Evolutionary conservation across 1,140 invertebrate genomes (phyloP), one percentile per base, ranked within the genome.

Genomic region (Oreohelix idahoensis): DNA sequence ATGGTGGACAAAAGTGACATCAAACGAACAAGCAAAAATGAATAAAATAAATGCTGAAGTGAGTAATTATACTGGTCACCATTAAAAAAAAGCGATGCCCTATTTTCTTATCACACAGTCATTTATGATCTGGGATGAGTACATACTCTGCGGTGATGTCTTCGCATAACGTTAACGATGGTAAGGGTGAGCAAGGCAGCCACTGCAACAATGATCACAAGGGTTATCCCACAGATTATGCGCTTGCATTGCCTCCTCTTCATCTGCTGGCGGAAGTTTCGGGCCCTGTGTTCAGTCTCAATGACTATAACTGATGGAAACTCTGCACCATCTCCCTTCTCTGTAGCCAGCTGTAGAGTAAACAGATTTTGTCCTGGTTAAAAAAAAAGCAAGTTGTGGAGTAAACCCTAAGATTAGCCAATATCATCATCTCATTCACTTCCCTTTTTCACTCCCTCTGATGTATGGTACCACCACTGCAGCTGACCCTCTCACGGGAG

Each of bases 191-290:
- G 15, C 35, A 74, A n/a, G 10, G 71, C 71, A 42, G 71, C 71
- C n/a, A 74, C 38, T n/a, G 71, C 71, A n/a, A 74, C 71, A 42
- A 17, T 45, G 35, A 74, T 74, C 39, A 74, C 71, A 10, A 74
- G 35, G 1, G n/a, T 42, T 17, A n/a, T 38, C n/a, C 71, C 71
- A 74, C 36, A 74, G n/a, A 45, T 39, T 10, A 74, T 45, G 11
- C 36, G 35, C 15, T 35, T 38, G 38, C 71, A 74, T n/a, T 23
- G 4, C 13, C 26, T 5, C 20, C 38, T 35, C 71, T 42, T 74
- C 5, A n/a, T 10, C 71, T 42, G 71, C 71, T 11, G 29, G 2
- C 71, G 35, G 39, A 74, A n/a, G 42, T 45, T 74, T 1, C 71
- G 26, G 26, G 71, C 71, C 0, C 71, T 2, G 11, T 39, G 71